These are phyloP conservation scores for Nerophis ophidion DNA, from an alignment of 2,113 vertebrate species.

Conservation along the genomic window DNA sequence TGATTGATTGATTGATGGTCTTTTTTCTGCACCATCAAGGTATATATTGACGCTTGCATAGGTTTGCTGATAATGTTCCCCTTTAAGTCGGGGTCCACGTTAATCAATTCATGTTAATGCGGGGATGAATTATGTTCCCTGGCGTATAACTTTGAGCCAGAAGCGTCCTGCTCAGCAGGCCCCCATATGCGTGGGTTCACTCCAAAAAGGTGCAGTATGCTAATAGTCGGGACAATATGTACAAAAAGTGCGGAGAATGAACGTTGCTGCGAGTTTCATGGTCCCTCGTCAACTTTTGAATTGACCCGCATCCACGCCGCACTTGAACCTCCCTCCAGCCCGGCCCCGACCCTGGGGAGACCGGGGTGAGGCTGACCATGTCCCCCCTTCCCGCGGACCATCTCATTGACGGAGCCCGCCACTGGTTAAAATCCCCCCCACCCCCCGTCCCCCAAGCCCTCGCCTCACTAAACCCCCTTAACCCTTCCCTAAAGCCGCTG, in stretches of 20 bases:
- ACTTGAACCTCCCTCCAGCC: conserved; percentile 60
- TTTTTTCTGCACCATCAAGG: too few species aligned
- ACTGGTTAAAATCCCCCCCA: conserved; percentile 38
- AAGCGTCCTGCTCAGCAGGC: neutral
- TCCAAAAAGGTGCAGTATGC: conserved; percentile 7
- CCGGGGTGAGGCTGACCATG: conserved; percentile 58
- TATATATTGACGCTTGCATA: too few species aligned
- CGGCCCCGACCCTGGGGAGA: conserved; percentile 45
- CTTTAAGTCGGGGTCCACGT: too few species aligned
- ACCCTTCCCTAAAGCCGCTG: conserved; percentile 63
- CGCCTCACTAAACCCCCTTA: conserved; percentile 54
- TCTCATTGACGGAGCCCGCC: conserved; percentile 53
- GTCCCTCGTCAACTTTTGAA: conserved; percentile 62
- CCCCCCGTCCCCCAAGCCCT: conserved; percentile 16
- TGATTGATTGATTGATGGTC: too few species aligned
- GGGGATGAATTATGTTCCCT: too few species aligned
- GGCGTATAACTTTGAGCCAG: too few species aligned
- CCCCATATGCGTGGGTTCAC: conserved; percentile 14
- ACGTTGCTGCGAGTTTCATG: conserved; percentile 61
- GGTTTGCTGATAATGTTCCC: too few species aligned
- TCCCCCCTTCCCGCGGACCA: conserved; percentile 47
- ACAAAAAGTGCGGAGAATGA: conserved; percentile 51
- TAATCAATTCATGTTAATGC: too few species aligned
- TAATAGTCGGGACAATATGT: conserved; percentile 23
- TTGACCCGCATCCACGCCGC: conserved; percentile 47